Evolutionary conservation across 2,888 invertebrate genomes (phyloP).

Genomic region (Pediacus dermestoides): DNA sequence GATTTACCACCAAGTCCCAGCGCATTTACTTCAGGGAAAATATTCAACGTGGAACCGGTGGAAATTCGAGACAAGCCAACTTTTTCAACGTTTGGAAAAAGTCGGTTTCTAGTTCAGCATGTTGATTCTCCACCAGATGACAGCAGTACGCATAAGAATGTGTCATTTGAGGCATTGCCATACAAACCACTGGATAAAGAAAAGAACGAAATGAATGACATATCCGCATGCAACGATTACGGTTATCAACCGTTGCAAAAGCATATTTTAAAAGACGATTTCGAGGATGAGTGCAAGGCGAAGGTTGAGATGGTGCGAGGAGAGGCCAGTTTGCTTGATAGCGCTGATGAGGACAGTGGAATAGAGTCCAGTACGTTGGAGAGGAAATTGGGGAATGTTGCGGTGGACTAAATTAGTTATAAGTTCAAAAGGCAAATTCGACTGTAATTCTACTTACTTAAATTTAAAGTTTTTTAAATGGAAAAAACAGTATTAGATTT

Average conservation of each 20-base stretch:
- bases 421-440: no score
- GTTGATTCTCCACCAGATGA: constrained; percentile 46
- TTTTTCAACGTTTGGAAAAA: constrained; percentile 60
- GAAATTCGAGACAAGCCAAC: constrained; percentile 52
- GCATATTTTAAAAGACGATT: constrained; percentile 22
- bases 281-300: constrained; percentile 16
- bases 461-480: constrained; percentile 6
- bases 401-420: no score
- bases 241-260: constrained; percentile 14
- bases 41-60: constrained; percentile 49
- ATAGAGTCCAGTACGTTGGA: constrained; percentile 64
- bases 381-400: constrained; percentile 42
- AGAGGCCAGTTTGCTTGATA: constrained; percentile 61
- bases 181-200: constrained; percentile 37
- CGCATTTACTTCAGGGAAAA: constrained; percentile 43
- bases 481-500: constrained; percentile 4
- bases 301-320: constrained; percentile 44
- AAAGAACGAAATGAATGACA: not conserved
- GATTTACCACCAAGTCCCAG: constrained; percentile 62
- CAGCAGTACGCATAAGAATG: constrained; percentile 36
- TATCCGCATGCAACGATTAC: not conserved
- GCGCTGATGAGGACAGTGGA: constrained; percentile 64
- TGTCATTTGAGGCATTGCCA: constrained; percentile 48
- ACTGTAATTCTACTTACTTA: constrained; percentile 1
- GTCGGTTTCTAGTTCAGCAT: constrained; percentile 48